These are phyloP conservation scores for Calliphora vicina DNA, from an alignment of 1,140 invertebrate genomes.

Conservation along the genomic window DNA sequence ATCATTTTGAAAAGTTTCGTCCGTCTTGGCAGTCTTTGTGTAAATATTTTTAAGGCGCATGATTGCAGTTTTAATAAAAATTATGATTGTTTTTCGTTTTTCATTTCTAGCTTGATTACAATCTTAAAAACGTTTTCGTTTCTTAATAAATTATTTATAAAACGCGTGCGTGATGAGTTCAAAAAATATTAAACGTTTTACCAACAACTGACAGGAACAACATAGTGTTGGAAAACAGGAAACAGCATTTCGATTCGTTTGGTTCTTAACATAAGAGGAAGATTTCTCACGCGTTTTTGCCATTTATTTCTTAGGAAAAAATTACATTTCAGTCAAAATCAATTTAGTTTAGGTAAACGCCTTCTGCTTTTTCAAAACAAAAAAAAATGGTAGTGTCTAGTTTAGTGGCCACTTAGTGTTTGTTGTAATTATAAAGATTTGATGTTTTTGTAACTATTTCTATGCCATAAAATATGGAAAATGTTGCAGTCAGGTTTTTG, in stretches of 20 bases:
- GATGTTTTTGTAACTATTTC: background rate
- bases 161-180: conserved; percentile 22
- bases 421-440: background rate
- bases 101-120: conserved; percentile 1
- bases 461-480: background rate
- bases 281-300: background rate
- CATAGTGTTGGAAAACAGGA: background rate
- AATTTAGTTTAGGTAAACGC: conserved; percentile 38
- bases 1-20: background rate
- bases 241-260: background rate
- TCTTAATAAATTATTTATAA: conserved; percentile 30
- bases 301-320: background rate
- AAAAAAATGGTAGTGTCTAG: background rate
- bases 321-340: conserved; percentile 35
- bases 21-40: background rate
- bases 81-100: background rate
- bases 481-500: background rate
- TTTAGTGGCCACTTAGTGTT: background rate
- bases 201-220: background rate
- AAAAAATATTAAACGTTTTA: background rate
- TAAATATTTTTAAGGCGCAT: background rate
- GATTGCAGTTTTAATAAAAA: background rate
- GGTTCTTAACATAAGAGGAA: too few relatives aligned
- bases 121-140: background rate
- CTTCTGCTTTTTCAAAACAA: background rate